Conservation (phyloP, 1,140 invertebrate species). For the Samia ricini region DNA sequence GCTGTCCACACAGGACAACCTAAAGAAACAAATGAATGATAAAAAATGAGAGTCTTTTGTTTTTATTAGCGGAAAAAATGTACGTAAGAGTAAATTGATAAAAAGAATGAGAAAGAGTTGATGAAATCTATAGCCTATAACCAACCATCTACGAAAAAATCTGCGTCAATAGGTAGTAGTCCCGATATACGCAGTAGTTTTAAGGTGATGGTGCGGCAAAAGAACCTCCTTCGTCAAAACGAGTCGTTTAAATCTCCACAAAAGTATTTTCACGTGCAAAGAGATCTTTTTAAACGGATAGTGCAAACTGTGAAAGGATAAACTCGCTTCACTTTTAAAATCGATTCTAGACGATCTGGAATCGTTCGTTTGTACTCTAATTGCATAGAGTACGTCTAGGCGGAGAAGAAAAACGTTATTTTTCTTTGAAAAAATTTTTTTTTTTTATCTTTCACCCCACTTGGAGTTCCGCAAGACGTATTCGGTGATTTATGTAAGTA, state of each 20-base stretch:
- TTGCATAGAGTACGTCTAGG: neutral
- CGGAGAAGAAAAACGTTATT: neutral
- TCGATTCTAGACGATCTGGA: neutral
- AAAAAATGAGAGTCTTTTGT: no score
- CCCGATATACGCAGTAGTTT: no score
- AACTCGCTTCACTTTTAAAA: neutral
- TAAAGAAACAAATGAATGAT: no score
- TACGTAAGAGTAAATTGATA: no score
- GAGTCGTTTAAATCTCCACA: neutral
- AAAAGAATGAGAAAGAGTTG: no score
- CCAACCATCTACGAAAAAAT: no score
- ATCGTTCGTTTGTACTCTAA: neutral
- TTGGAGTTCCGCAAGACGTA: conserved; percentile 20
- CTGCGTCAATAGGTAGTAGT: no score
- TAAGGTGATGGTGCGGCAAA: no score
- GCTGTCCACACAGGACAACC: no score
- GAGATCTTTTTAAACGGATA: neutral
- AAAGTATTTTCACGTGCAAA: neutral
- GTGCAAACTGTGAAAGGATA: neutral
- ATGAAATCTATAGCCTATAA: no score
- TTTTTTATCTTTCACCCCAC: conserved; percentile 15
- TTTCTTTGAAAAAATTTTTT: conserved; percentile 6
- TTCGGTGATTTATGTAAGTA: conserved; percentile 38
- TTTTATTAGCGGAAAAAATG: no score
- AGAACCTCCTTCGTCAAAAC: no score